These are phyloP conservation scores for Parnassius mnemosyne DNA, from an alignment of 2,888 invertebrate species.

Conservation along the genomic window DNA sequence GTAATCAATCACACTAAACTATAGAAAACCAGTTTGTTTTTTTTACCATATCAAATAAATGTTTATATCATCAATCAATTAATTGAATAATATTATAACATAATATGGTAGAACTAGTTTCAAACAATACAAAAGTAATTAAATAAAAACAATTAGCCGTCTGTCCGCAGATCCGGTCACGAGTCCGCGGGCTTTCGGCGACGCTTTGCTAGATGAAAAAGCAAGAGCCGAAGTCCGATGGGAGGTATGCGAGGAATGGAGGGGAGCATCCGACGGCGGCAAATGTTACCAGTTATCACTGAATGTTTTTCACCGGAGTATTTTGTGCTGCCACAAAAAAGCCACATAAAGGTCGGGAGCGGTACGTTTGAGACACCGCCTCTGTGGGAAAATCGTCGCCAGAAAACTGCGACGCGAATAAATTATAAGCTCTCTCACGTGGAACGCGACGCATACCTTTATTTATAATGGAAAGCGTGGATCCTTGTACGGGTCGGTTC, in stretches of 20 bases:
- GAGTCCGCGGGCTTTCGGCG: slow-evolving; percentile 39
- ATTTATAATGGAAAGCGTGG: slow-evolving; percentile 48
- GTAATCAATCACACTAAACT: too few species aligned
- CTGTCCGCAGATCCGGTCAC: slow-evolving; percentile 36
- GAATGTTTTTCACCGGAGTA: slow-evolving; percentile 78
- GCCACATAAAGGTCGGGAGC: slow-evolving; percentile 77
- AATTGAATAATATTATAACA: too few species aligned
- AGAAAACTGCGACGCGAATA: slow-evolving; percentile 78
- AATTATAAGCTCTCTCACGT: slow-evolving; percentile 75
- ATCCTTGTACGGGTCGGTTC: slow-evolving; percentile 32
- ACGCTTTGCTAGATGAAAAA: slow-evolving; percentile 72
- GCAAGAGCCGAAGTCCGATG: slow-evolving; percentile 64
- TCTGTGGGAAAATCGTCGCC: slow-evolving; percentile 80
- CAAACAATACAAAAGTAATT: slow-evolving; percentile 28
- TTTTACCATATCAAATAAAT: background rate
- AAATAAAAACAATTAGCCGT: slow-evolving; percentile 39
- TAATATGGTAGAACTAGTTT: background rate
- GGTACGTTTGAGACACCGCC: slow-evolving; percentile 77
- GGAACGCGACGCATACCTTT: slow-evolving; percentile 61
- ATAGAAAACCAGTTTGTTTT: too few species aligned
- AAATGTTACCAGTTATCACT: slow-evolving; percentile 81
- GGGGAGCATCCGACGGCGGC: slow-evolving; percentile 78
- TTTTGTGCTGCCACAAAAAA: slow-evolving; percentile 75
- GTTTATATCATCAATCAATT: background rate
- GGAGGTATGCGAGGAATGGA: slow-evolving; percentile 75